phyloP scores from a whole-genome alignment of 2,888 invertebrate genomes.

The Mylabris sibirica region DNA sequence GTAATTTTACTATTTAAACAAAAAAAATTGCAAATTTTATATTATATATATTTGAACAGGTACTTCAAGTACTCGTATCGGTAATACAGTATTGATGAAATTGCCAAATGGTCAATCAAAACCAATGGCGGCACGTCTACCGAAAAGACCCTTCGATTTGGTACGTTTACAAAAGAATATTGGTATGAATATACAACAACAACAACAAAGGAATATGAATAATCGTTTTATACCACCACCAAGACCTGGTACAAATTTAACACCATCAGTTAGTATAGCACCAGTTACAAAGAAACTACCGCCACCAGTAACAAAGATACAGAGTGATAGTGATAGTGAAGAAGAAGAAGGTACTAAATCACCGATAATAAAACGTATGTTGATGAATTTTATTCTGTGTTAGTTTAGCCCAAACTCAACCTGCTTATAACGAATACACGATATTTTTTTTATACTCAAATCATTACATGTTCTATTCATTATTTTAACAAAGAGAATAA shows the following conservation, averaged over 20 bases:
- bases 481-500: too few relatives aligned
- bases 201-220: slow-evolving; percentile 2
- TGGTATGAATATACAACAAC: slow-evolving; percentile 21
- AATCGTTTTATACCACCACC: slow-evolving; percentile 14
- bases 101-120: slow-evolving; percentile 61
- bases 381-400: too few relatives aligned
- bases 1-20: slow-evolving; percentile 35
- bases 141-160: slow-evolving; percentile 58
- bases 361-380: slow-evolving; percentile 13
- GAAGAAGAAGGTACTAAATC: slow-evolving; percentile 49
- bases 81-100: slow-evolving; percentile 60
- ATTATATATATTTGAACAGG: slow-evolving; percentile 39
- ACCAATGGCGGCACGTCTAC: slow-evolving; percentile 60
- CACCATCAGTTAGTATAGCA: slow-evolving; percentile 64
- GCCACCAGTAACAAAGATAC: slow-evolving; percentile 40
- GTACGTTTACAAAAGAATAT: slow-evolving; percentile 54
- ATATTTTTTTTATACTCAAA: too few relatives aligned
- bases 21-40: too few relatives aligned
- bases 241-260: slow-evolving; percentile 55
- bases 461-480: too few relatives aligned
- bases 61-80: slow-evolving; percentile 51
- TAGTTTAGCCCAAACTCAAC: not conserved
- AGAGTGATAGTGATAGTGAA: slow-evolving; percentile 56
- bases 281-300: slow-evolving; percentile 57
- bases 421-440: too few relatives aligned